Evolutionary conservation across 2,113 vertebrate genomes (phyloP).

Genomic region (Nycticebus coucang): DNA sequence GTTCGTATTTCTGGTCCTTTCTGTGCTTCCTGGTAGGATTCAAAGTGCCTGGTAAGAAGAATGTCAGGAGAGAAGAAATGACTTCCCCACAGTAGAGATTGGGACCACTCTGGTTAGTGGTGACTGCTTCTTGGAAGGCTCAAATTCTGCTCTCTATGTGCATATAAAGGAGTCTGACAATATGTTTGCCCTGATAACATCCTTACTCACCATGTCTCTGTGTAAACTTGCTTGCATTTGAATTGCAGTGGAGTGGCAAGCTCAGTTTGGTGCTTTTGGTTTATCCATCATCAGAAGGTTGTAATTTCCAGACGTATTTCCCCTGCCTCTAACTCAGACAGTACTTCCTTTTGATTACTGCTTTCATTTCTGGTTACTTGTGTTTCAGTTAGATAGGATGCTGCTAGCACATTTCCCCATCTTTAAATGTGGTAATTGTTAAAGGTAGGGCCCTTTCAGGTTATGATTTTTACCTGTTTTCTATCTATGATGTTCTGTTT

Average conservation of each 20-base stretch:
- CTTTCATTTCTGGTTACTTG: constrained; percentile 33
- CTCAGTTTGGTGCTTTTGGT: constrained; percentile 39
- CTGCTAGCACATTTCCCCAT: constrained; percentile 51
- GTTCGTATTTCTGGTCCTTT: not conserved
- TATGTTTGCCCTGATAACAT: not conserved
- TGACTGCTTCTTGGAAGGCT: not conserved
- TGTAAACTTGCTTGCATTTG: constrained; percentile 14
- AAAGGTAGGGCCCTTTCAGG: not conserved
- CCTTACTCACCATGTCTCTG: not conserved
- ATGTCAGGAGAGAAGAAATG: not conserved
- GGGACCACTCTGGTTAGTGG: not conserved
- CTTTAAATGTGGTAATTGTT: constrained; percentile 51
- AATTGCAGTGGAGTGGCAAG: not conserved
- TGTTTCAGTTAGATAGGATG: constrained; percentile 61
- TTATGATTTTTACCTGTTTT: constrained; percentile 37
- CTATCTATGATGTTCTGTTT: not conserved
- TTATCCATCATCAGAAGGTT: constrained; percentile 54
- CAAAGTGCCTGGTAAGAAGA: not conserved
- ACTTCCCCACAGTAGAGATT: not conserved
- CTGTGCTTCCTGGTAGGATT: not conserved
- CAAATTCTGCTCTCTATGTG: not conserved
- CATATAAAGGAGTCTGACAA: not conserved
- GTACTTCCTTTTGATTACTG: constrained; percentile 56
- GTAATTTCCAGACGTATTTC: constrained; percentile 53
- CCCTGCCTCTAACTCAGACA: constrained; percentile 50